phyloP scores from a whole-genome alignment of 64 coral and sea anemone genomes.

The Montipora foliosa region DNA sequence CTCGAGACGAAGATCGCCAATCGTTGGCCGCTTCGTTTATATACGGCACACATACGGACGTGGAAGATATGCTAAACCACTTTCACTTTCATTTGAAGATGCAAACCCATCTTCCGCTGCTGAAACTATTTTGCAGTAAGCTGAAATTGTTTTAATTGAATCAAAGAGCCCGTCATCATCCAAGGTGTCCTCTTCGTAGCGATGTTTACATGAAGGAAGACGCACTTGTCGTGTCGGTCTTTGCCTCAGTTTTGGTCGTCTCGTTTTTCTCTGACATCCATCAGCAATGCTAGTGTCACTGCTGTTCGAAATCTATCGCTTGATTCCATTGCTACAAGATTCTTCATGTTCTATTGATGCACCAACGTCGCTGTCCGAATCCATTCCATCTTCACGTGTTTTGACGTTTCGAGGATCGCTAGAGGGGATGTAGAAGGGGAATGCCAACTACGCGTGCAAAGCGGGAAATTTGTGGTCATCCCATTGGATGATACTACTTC shows the following conservation, averaged over 20 bases:
- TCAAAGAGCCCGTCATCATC: conserved; percentile 13
- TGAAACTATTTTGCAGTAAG: background rate
- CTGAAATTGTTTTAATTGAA: background rate
- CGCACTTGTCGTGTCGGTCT: conserved; percentile 10
- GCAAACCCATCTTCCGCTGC: background rate
- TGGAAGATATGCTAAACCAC: conserved; percentile 25
- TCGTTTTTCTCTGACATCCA: conserved; percentile 5
- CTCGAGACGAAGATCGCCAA: background rate
- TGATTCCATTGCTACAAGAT: conserved; percentile 22
- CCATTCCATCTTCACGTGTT: conserved; percentile 1
- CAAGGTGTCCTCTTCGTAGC: background rate
- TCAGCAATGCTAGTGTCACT: conserved; percentile 18
- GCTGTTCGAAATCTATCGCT: conserved; percentile 28
- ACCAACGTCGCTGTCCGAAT: background rate
- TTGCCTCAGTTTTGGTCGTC: background rate
- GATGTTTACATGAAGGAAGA: conserved; percentile 6
- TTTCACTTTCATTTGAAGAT: conserved; percentile 36
- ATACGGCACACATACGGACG: background rate
- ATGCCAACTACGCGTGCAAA: background rate
- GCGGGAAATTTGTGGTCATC: conserved; percentile 32
- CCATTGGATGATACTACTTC: conserved; percentile 31
- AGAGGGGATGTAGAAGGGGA: background rate
- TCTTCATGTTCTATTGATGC: background rate
- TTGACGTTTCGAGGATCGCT: background rate
- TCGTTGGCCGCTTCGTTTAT: background rate